Conservation (phyloP, 2,888 invertebrate genomes). For the Eucera pruinosa region DNA sequence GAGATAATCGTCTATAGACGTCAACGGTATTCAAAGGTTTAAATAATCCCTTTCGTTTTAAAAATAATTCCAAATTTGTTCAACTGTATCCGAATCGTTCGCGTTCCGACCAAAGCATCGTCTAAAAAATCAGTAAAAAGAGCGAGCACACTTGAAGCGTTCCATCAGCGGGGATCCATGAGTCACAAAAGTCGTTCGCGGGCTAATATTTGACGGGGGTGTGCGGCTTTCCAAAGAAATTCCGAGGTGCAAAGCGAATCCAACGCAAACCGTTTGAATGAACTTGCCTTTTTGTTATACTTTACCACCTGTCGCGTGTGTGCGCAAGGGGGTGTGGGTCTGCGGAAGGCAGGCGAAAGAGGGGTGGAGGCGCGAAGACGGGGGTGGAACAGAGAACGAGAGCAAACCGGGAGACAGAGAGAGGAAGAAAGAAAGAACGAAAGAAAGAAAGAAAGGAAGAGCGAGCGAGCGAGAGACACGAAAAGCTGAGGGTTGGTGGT, state of each 20-base stretch:
- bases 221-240: constrained; percentile 51
- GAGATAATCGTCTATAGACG: no score
- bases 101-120: not conserved
- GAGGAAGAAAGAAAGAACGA: constrained; percentile 53
- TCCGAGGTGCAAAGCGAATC: constrained; percentile 64
- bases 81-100: no score
- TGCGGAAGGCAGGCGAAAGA: constrained; percentile 39
- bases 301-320: constrained; percentile 79
- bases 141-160: not conserved
- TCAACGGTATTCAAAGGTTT: no score
- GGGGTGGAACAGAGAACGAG: constrained; percentile 40
- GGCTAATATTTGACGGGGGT: constrained; percentile 54
- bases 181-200: constrained; percentile 56
- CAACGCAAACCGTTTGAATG: constrained; percentile 69
- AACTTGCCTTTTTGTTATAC: constrained; percentile 71
- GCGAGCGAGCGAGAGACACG: constrained; percentile 47
- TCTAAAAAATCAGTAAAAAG: not conserved
- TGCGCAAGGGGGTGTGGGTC: constrained; percentile 70
- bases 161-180: constrained; percentile 23
- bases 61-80: not conserved
- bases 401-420: constrained; percentile 26
- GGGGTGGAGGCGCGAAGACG: constrained; percentile 55
- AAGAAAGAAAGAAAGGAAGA: no score
- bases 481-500: not conserved
- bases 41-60: no score